These are phyloP conservation scores for Calameuta filiformis DNA, from an alignment of 2,888 invertebrate species.

Conservation along the genomic window DNA sequence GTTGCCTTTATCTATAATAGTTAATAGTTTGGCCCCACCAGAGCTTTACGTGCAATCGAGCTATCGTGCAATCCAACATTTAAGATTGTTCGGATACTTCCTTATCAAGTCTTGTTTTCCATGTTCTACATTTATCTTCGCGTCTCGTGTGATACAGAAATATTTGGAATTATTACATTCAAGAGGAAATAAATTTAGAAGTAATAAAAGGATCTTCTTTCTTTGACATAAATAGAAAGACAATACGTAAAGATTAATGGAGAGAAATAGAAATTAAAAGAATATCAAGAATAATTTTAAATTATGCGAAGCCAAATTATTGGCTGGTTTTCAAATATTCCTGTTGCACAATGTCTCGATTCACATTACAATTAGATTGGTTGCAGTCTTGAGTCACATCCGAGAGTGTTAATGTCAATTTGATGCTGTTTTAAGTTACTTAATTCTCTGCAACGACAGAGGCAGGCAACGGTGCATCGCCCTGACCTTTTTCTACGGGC, in stretches of 20 bases:
- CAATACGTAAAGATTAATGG: background rate
- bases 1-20: slow-evolving; percentile 40
- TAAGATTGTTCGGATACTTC: background rate
- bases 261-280: slow-evolving; percentile 4
- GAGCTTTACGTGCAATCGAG: slow-evolving; percentile 51
- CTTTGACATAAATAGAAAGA: background rate
- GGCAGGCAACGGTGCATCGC: slow-evolving; percentile 49
- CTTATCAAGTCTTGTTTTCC: background rate
- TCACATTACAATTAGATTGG: slow-evolving; percentile 50
- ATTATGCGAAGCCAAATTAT: background rate
- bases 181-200: background rate
- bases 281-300: slow-evolving; percentile 4
- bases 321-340: slow-evolving; percentile 25
- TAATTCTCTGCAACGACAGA: slow-evolving; percentile 48
- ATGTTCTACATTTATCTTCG: background rate
- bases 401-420: slow-evolving; percentile 38
- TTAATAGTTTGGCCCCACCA: slow-evolving; percentile 58
- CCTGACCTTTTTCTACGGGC: slow-evolving; percentile 54
- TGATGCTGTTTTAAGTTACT: slow-evolving; percentile 23
- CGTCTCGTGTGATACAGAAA: background rate
- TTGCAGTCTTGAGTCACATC: slow-evolving; percentile 61
- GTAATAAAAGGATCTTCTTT: background rate
- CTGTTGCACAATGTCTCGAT: slow-evolving; percentile 38
- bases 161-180: background rate
- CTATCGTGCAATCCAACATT: background rate